Conservation (phyloP, 23 tunicate species). For the Ciona savignyi region DNA sequence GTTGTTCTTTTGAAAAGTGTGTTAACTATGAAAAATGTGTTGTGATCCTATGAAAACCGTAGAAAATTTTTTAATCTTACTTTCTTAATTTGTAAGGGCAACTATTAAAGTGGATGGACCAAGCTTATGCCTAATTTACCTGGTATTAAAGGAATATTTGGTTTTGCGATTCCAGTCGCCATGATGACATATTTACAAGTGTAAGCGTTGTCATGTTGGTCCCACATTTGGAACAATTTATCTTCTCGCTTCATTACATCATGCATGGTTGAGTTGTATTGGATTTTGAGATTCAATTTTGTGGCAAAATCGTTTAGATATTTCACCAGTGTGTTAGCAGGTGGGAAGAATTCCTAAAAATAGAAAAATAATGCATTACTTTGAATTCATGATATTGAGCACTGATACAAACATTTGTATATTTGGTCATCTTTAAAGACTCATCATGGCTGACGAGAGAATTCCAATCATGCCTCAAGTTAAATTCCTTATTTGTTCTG, state of each 20-base stretch:
- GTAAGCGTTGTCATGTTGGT: constrained; percentile 25
- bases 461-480: constrained; percentile 11
- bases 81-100: too few species aligned
- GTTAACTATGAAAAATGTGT: too few species aligned
- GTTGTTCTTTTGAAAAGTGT: too few species aligned
- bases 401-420: constrained; percentile 6
- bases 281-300: constrained; percentile 50
- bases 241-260: constrained; percentile 33
- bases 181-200: constrained; percentile 55
- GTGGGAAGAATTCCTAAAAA: constrained; percentile 76
- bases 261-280: constrained; percentile 56
- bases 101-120: too few species aligned
- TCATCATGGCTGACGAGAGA: constrained; percentile 10
- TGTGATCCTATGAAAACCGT: too few species aligned
- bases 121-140: too few species aligned
- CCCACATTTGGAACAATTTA: constrained; percentile 42
- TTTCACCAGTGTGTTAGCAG: constrained; percentile 53
- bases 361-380: not conserved
- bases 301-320: constrained; percentile 64
- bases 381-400: not conserved
- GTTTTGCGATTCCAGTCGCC: constrained; percentile 78
- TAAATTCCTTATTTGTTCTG: constrained; percentile 26
- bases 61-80: too few species aligned
- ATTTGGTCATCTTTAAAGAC: constrained; percentile 8
- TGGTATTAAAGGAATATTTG: constrained; percentile 11